Evolutionary conservation across 1,140 invertebrate genomes (phyloP), one percentile per base, ranked within the genome.

Genomic region (Temnothorax nylanderi): DNA sequence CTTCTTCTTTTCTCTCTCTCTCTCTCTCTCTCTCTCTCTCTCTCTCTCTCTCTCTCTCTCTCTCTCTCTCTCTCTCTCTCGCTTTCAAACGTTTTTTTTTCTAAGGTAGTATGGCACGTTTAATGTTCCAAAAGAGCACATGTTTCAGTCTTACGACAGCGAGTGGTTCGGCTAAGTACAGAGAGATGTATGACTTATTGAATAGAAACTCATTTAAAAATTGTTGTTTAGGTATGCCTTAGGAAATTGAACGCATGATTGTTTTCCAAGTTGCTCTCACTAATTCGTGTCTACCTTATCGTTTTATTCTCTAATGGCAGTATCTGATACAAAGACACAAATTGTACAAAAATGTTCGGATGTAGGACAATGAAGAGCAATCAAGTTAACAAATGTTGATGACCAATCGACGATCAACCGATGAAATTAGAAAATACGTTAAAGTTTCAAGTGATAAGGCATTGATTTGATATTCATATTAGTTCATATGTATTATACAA

Each of bases 401-500:
- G 41, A 77, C 62, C 41, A 72, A 13, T 60, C 4, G 32, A 87
- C 32, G 26, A 69, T 75, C 18, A 80, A 78, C 8, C 32, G 18
- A 58, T 34, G 32, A 87, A 78, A 84, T 44, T 88, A 44, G 51
- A 54, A 81, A 78, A 85, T 26, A 60, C n/a, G 26, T 82, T 37
- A 60, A 90, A 85, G 51, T 91, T 88, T 91, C 85, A 74, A 93
- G 85, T 74, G 88, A 91, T 93, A 94, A 93, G 92, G 91, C 92
- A 93, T 92, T 91, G 71, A 89, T 93, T 93, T 93, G 89, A 94
- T 93, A 93, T 91, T 89, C 82, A 69, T 67, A 86, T 80, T 90
- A 88, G 89, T 88, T 51, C 67, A 81, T 85, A 77, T 85, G 44
- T 80, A 85, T 78, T 80, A 56, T 88, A 62, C 76, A 81, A 87